A percentile compares a stretch with the other conserved stretches of the same genome.
These are phyloP conservation scores for Heliocidaris erythrogramma DNA, from an alignment of 35 echinoderm and acorn worm genomes.

Conservation along the genomic window DNA sequence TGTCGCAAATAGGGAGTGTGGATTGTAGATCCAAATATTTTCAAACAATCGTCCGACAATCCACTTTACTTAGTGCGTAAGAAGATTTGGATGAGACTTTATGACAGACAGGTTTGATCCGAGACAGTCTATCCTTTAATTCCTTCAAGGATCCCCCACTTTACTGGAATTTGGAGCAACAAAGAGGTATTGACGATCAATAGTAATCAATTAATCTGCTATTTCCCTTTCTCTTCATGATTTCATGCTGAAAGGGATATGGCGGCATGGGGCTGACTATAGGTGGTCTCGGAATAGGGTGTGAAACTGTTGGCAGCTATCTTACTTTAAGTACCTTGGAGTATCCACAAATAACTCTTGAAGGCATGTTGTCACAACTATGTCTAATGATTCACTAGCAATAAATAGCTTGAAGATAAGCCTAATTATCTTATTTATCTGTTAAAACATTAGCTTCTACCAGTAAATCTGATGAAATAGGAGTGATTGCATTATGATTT, in stretches of 20 bases:
- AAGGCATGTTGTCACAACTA: too few relatives aligned
- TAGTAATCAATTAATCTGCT: conserved; percentile 27
- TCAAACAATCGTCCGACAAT: neutral
- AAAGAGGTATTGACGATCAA: neutral
- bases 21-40: neutral
- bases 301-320: conserved; percentile 2
- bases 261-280: conserved; percentile 13
- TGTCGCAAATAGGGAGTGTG: neutral
- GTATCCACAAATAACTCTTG: neutral
- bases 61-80: neutral
- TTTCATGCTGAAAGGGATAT: neutral
- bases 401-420: too few relatives aligned
- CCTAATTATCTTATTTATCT: too few relatives aligned
- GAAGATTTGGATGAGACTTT: neutral
- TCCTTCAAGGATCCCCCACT: neutral
- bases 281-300: neutral
- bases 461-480: neutral
- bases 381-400: too few relatives aligned
- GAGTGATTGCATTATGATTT: neutral
- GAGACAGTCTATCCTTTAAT: neutral
- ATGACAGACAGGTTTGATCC: neutral
- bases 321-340: neutral
- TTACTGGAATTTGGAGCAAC: neutral
- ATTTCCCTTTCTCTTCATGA: neutral
- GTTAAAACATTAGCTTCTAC: neutral